Base-by-base conservation (phyloP, 1,140 invertebrate genomes). In the Hirudo medicinalis region DNA sequence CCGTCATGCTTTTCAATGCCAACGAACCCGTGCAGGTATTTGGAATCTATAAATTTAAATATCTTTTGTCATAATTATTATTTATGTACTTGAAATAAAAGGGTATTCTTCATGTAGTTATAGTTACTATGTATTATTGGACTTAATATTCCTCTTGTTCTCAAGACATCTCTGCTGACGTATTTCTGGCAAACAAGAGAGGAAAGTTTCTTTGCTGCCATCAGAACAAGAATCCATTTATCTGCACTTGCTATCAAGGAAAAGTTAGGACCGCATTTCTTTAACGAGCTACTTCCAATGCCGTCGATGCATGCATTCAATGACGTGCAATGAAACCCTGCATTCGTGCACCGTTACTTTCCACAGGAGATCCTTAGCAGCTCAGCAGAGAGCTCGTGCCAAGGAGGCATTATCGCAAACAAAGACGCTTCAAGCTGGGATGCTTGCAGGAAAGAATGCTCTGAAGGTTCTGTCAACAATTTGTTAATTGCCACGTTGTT, bases 191-290 rank as follows among this genome's bases (percentile, higher is more conserved):
- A 78, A 2, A 81, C 80, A 2, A 72, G 79, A 71, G 80, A 82
- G 71, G 81, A 82, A 69, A 79, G 79, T 4, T 82, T 82, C 73
- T 82, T 82, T 75, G 81, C 80, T 78, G 81, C 81, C 25, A 78
- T 82, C 9, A 71, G 79, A 63, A 77, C 78, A 77, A 80, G 72
- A 75, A 81, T 43, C 80, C 81, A 27, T 79, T 78, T 69, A 78
- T 80, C 75, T 75, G 79, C 25, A 79, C 80, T 70, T 79, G 81
- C 73, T 25, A 74, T 74, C 57, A 74, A 74, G 67, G 73, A 74
- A 43, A 66, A 60, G 73, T 70, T 49, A 54, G 43, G 27, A 29
- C 1, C 27, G 2, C n/a, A 32, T 43, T 0, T 25, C 17, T 63
- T 63, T 13, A 25, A 32, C 17, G 57, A 36, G 32, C 32, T 3